Conservation (phyloP, 2,113 vertebrate species). For the Typhlomys cinereus region DNA sequence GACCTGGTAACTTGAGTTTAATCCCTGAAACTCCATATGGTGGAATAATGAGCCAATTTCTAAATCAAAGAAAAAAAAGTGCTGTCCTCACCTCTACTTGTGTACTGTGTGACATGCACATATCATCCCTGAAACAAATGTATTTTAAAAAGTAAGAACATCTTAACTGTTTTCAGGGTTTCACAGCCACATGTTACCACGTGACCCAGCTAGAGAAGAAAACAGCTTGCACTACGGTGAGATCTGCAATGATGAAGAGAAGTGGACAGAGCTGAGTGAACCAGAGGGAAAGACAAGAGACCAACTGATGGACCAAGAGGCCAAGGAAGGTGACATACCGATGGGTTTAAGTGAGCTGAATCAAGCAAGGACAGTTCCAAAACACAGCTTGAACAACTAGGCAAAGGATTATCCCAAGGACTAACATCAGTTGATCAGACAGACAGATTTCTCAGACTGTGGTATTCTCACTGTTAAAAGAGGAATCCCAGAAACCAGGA, state of each 20-base stretch:
- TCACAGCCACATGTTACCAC: rapidly evolving
- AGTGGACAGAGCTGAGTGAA: background rate
- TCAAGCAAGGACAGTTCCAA: background rate
- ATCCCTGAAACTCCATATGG: too few species aligned
- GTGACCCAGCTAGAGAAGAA: background rate
- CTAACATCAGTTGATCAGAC: background rate
- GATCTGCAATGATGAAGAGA: background rate
- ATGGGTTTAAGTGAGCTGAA: background rate
- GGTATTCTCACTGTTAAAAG: background rate
- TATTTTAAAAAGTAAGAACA: background rate
- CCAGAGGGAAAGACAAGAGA: background rate
- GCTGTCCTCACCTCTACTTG: too few species aligned
- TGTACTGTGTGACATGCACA: too few species aligned
- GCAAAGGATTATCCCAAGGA: background rate
- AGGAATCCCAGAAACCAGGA: background rate
- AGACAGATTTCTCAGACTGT: background rate
- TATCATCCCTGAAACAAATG: too few species aligned
- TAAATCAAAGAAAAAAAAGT: too few species aligned
- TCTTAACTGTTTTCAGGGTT: background rate
- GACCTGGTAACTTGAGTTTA: too few species aligned
- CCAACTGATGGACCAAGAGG: too few species aligned
- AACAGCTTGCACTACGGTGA: background rate
- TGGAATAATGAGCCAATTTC: too few species aligned
- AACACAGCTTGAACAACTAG: background rate
- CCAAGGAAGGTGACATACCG: too few species aligned